Evolutionary conservation across 2,797 vertebrate species (phyloP).

Genomic region (Falco naumanni): DNA sequence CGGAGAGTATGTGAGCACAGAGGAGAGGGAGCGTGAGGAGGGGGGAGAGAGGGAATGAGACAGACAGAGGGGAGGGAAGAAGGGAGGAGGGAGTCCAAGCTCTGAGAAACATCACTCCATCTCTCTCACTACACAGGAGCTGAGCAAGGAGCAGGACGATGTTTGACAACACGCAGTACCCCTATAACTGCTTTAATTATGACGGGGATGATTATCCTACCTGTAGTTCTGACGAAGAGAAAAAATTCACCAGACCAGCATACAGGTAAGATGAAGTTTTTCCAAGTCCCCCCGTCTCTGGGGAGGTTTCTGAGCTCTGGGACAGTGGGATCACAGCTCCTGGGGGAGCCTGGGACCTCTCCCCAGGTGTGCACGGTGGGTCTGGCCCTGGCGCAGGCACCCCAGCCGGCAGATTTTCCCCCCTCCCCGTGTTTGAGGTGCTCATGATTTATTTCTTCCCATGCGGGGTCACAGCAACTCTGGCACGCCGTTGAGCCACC

Average conservation of each 20-base stretch:
- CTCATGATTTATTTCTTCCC: not conserved
- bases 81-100: slow-evolving; percentile 60
- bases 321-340: not conserved
- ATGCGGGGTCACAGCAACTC: not conserved
- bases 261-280: slow-evolving; percentile 89
- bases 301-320: not conserved
- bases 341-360: not conserved
- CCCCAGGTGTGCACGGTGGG: not conserved
- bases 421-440: not conserved
- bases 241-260: slow-evolving; percentile 91
- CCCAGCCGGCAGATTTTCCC: rapidly evolving
- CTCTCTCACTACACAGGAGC: slow-evolving; percentile 64
- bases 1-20: slow-evolving; percentile 30
- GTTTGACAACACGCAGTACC: slow-evolving; percentile 97
- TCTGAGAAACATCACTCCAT: slow-evolving; percentile 44
- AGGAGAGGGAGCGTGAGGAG: slow-evolving; percentile 32
- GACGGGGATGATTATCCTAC: slow-evolving; percentile 92
- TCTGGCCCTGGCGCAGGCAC: not conserved
- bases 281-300: not conserved
- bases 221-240: slow-evolving; percentile 89
- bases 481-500: not conserved
- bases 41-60: slow-evolving; percentile 52
- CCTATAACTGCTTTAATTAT: slow-evolving; percentile 99
- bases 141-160: slow-evolving; percentile 77
- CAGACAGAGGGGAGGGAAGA: slow-evolving; percentile 64